phyloP scores from a whole-genome alignment of 2,113 vertebrate species.

The Platichthys flesus region DNA sequence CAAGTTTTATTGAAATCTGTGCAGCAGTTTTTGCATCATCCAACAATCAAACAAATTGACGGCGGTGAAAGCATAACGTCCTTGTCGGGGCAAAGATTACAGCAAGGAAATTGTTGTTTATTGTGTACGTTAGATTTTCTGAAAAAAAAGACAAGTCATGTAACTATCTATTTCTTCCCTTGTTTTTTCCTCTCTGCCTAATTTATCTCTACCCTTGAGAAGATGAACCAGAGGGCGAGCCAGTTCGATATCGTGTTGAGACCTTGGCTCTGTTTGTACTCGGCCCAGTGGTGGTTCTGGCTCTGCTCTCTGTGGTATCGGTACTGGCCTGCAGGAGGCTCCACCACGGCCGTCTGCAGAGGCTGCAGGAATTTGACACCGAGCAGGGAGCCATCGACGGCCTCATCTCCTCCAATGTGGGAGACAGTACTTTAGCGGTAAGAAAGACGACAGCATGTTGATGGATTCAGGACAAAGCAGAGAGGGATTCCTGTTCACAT shows the following conservation, averaged over 20 bases:
- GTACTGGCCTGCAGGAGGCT: conserved; percentile 80
- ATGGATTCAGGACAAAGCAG: not conserved
- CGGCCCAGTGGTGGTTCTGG: conserved; percentile 74
- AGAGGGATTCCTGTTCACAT: not conserved
- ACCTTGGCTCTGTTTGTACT: conserved; percentile 79
- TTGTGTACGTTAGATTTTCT: not conserved
- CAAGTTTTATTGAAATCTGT: no score
- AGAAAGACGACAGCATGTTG: not conserved
- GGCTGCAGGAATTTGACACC: conserved; percentile 79
- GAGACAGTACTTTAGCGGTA: conserved; percentile 84
- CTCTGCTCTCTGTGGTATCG: conserved; percentile 73
- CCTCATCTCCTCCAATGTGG: conserved; percentile 83
- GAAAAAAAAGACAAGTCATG: not conserved
- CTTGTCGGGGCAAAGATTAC: no score
- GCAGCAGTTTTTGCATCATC: not conserved
- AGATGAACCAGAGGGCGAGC: conserved; percentile 66
- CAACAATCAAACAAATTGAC: no score
- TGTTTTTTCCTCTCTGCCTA: not conserved
- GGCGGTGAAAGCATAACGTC: no score
- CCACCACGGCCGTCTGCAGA: conserved; percentile 75
- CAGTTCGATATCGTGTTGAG: conserved; percentile 76
- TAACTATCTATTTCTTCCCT: not conserved
- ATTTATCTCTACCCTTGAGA: conserved; percentile 37
- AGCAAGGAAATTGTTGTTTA: not conserved
- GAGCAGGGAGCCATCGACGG: conserved; percentile 83